Evolutionary conservation across 2,113 vertebrate species (phyloP).

Genomic region (Phyllostomus discolor): DNA sequence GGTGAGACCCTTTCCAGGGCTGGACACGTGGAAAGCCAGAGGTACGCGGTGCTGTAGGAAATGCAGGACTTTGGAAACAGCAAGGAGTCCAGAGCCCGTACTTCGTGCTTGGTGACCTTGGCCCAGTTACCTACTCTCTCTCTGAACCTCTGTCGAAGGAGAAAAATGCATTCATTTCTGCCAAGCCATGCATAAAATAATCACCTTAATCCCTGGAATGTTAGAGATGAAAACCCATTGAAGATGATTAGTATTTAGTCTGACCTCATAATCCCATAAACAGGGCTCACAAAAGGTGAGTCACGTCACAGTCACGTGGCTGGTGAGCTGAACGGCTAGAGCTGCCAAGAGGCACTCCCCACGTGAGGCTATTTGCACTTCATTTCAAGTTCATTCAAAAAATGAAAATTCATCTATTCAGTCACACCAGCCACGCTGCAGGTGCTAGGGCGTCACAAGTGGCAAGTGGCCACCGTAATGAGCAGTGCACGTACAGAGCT

Average conservation of each 20-base stretch:
- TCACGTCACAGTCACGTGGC: not conserved
- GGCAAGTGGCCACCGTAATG: not conserved
- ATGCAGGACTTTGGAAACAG: not conserved
- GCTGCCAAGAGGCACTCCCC: not conserved
- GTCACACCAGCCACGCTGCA: not conserved
- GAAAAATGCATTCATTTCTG: not conserved
- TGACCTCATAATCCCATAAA: not conserved
- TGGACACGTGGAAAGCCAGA: too few relatives aligned
- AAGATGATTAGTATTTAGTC: not conserved
- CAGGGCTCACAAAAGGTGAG: not conserved
- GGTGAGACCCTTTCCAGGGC: not conserved
- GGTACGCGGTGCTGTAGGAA: accelerated
- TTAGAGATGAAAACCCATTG: not conserved
- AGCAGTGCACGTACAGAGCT: not conserved
- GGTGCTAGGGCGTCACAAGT: too few relatives aligned
- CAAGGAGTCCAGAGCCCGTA: not conserved
- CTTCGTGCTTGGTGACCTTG: not conserved
- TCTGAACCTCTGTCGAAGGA: not conserved
- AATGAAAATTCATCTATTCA: not conserved
- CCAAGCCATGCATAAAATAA: not conserved
- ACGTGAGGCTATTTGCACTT: not conserved
- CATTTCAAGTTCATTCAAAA: not conserved
- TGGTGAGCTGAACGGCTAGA: not conserved
- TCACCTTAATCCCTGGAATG: not conserved
- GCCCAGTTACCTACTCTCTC: not conserved